Conservation (phyloP, 1,140 invertebrate genomes). For the Zophobas atratus region DNA sequence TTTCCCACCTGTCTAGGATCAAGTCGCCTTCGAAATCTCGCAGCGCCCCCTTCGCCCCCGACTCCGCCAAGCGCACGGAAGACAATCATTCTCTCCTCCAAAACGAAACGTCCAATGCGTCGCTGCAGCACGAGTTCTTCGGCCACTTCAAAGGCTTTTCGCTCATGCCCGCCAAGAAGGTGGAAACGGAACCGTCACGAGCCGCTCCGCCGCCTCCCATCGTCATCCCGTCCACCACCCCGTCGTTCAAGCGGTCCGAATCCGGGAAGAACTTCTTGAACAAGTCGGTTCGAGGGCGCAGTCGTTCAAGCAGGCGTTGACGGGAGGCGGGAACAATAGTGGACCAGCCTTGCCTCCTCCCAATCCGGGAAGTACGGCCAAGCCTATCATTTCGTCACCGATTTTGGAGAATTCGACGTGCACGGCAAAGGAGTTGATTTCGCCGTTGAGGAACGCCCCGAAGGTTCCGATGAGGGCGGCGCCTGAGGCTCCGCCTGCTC, state of each 20-base stretch:
- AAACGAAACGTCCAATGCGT: constrained; percentile 54
- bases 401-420: constrained; percentile 85
- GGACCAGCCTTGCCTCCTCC: constrained; percentile 74
- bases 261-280: constrained; percentile 59
- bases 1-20: constrained; percentile 4
- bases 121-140: constrained; percentile 78
- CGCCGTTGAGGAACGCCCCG: constrained; percentile 70
- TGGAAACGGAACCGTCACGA: constrained; percentile 67
- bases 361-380: constrained; percentile 73
- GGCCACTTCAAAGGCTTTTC: constrained; percentile 90
- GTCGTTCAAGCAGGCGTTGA: constrained; percentile 63
- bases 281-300: constrained; percentile 59
- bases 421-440: constrained; percentile 80
- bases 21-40: constrained; percentile 69
- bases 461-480: constrained; percentile 72
- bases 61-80: constrained; percentile 71
- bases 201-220: constrained; percentile 70
- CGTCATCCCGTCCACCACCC: constrained; percentile 16
- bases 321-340: constrained; percentile 68
- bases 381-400: constrained; percentile 85
- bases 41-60: constrained; percentile 72
- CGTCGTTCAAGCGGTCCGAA: background rate
- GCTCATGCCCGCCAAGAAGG: constrained; percentile 77
- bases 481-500: constrained; percentile 69
- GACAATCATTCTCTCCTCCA: constrained; percentile 70